A percentile compares a stretch with the other conserved stretches of the same genome.
These are phyloP conservation scores for Xenus cinereus DNA, from an alignment of 2,113 vertebrate genomes.

Conservation along the genomic window DNA sequence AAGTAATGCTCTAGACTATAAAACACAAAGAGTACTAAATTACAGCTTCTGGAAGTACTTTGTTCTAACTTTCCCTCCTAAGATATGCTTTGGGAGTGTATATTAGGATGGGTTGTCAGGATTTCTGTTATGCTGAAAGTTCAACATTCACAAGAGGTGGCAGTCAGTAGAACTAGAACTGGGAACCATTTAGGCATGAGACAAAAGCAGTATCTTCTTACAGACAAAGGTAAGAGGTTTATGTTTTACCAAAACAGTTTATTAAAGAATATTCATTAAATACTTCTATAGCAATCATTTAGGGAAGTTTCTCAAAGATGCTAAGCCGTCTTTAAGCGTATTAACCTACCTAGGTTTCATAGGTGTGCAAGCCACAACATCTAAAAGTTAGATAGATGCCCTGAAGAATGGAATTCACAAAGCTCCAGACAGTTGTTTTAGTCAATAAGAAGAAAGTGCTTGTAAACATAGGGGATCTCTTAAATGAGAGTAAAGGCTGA, in stretches of 20 bases:
- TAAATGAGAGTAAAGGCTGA: not conserved
- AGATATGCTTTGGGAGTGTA: not conserved
- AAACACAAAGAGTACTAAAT: not conserved
- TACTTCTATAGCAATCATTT: not conserved
- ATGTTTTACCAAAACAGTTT: not conserved
- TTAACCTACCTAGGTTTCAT: not conserved
- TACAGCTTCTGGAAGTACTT: not conserved
- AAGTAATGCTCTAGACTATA: not conserved
- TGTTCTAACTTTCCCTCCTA: not conserved
- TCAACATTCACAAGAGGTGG: not conserved
- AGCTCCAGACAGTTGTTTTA: not conserved
- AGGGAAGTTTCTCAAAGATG: not conserved
- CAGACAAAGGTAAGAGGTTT: not conserved
- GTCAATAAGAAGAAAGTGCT: not conserved
- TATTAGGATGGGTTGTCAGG: not conserved
- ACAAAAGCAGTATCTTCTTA: not conserved
- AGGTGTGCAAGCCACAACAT: not conserved
- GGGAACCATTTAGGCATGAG: not conserved
- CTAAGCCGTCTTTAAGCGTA: not conserved
- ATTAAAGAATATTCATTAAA: not conserved
- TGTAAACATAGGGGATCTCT: not conserved
- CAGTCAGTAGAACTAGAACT: not conserved
- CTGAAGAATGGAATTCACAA: not conserved
- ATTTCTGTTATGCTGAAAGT: not conserved
- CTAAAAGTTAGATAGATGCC: not conserved